Conservation (phyloP, 2,797 vertebrate genomes). For the Phataginus tetradactyla region DNA sequence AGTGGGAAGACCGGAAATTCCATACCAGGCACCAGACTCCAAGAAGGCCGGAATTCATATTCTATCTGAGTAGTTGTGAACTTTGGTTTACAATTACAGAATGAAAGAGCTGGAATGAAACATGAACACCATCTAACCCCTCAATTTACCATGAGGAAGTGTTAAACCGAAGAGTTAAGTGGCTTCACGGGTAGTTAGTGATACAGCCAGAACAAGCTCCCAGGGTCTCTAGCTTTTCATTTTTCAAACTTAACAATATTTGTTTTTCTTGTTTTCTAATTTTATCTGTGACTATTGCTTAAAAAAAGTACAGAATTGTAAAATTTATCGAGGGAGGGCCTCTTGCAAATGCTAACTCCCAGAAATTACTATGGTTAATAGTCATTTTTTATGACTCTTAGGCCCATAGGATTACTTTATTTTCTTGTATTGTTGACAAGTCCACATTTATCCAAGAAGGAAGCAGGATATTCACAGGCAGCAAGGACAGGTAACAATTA, state of each 20-base stretch:
- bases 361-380: background rate
- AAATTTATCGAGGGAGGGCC: background rate
- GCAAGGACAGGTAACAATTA: background rate
- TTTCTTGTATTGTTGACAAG: background rate
- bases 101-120: background rate
- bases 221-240: background rate
- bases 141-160: background rate
- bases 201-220: background rate
- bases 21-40: background rate
- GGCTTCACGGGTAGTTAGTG: background rate
- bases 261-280: background rate
- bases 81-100: background rate
- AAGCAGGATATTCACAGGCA: background rate
- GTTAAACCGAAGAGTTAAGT: background rate
- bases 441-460: background rate
- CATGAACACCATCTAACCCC: fast-evolving
- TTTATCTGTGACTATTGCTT: background rate
- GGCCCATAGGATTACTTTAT: background rate
- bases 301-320: background rate
- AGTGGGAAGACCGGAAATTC: slow-evolving; percentile 25
- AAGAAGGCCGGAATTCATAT: background rate
- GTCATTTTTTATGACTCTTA: background rate
- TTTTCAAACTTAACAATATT: background rate
- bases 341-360: background rate
- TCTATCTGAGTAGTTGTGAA: background rate